phyloP scores from a whole-genome alignment of 2,888 invertebrate genomes.

The Spodoptera littoralis region DNA sequence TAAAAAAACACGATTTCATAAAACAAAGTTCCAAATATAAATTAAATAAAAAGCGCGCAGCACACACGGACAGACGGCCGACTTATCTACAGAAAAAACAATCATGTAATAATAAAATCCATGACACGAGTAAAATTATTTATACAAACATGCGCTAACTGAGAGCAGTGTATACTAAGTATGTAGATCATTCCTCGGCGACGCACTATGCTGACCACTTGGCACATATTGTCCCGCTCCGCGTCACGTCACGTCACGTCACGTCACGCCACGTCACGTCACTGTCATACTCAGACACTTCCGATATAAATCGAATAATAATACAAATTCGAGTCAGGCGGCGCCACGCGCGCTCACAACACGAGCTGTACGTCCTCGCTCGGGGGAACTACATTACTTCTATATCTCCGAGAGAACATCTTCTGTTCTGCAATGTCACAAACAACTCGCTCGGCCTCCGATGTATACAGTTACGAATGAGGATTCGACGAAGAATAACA shows the following conservation, averaged over 20 bases:
- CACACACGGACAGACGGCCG: conserved; percentile 59
- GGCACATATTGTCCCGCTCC: conserved; percentile 55
- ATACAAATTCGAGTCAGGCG: conserved; percentile 55
- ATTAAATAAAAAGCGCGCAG: conserved; percentile 59
- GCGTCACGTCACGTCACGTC: too few species aligned
- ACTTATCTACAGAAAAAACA: conserved; percentile 72
- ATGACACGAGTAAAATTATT: conserved; percentile 67
- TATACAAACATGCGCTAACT: conserved; percentile 62
- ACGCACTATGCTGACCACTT: conserved; percentile 54
- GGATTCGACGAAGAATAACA: conserved; percentile 6
- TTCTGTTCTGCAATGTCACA: too few species aligned
- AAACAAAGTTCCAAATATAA: conserved; percentile 62
- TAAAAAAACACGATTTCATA: conserved; percentile 62
- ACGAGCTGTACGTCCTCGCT: too few species aligned
- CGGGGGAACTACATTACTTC: too few species aligned
- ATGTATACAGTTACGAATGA: conserved; percentile 1
- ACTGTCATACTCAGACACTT: conserved; percentile 29
- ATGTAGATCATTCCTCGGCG: conserved; percentile 52
- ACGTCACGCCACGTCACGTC: too few species aligned
- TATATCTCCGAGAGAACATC: too few species aligned
- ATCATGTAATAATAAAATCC: conserved; percentile 60
- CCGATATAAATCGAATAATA: conserved; percentile 44
- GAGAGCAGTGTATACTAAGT: conserved; percentile 61
- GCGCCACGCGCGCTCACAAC: conserved; percentile 23
- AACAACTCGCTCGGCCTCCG: background rate